Evolutionary conservation across 2,113 vertebrate species (phyloP).

Genomic region (Enhydra lutris): DNA sequence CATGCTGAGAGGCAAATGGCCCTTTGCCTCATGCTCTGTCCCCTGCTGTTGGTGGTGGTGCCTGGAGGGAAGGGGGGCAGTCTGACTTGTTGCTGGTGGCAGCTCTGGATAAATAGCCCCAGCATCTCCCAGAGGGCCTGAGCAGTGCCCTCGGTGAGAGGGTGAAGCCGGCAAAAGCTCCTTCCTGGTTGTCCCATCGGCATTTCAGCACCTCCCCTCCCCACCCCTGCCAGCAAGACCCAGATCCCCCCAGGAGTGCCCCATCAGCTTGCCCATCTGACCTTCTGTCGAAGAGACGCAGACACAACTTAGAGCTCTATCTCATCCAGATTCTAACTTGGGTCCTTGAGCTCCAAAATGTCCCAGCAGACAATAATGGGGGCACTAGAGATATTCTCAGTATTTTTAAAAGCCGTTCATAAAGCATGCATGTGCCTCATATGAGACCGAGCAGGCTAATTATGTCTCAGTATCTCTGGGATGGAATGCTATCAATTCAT

Average conservation of each 20-base stretch:
- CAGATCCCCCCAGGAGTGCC: not conserved
- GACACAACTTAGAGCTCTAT: not conserved
- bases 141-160: not conserved
- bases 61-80: not conserved
- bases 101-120: not conserved
- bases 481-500: not conserved
- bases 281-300: not conserved
- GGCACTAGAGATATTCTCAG: not conserved
- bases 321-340: not conserved
- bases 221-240: too few species aligned
- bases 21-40: not conserved
- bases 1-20: conserved; percentile 4
- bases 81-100: not conserved
- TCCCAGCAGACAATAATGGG: not conserved
- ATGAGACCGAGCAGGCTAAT: not conserved
- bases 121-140: not conserved
- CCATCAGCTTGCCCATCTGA: rapidly evolving
- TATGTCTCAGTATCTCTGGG: not conserved
- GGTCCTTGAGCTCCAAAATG: not conserved
- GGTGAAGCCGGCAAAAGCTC: not conserved
- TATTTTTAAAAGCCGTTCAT: not conserved
- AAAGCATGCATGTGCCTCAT: not conserved
- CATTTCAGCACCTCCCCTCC: not conserved
- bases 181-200: not conserved
- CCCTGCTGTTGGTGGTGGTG: not conserved